Base-by-base conservation (phyloP, 2,797 vertebrate genomes). In the Sebastes iracundus region DNA sequence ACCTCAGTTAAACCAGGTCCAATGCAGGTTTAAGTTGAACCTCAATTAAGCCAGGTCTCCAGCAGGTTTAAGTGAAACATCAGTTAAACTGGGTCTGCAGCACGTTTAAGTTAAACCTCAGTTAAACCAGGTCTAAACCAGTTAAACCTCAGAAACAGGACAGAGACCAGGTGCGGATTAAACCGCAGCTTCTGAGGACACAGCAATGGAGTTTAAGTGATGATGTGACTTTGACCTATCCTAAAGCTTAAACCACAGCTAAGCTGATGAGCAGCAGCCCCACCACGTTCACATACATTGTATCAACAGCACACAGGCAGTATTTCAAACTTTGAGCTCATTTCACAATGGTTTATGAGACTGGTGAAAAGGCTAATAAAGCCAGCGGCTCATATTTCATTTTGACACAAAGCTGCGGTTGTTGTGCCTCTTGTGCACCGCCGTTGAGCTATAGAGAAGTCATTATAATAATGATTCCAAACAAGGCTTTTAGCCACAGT, bases 401-500 rank as follows among this genome's bases (percentile, higher is more conserved):
- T 28, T 25, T 71, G 84, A 81, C 79, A 79, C 56, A 10, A 22
- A 7, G 75, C 70, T 28, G 64, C 42, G 35, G 27, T 33, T 76
- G 73, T 75, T 77, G 32, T 73, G 42, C 49, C 64, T 77, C 11
- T 70, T 63, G 12, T 79, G 64, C 30, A 20, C 6, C 28, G 28
- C 38, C 74, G 72, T 52, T 33, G 59, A 75, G 81, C 62, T 65
- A 23, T 7, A 13, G 32, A 49, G 59, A 52, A 77, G 56, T 70
- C 80, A 84, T 90, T 76, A 72, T 33, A 72, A 61, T 82, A 67
- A 88, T 70, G 53, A 80, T 67, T 82, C 28, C 55, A 83, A 87
- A 88, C 75, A 75, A 75, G 77, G 69, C 76, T 86, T 88, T 88
- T 74, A 82, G 87, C 75, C 53, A 8, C 64, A 38, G 68, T 76